Conservation (phyloP, 2,113 vertebrate genomes). For the Misgurnus mizolepis region DNA sequence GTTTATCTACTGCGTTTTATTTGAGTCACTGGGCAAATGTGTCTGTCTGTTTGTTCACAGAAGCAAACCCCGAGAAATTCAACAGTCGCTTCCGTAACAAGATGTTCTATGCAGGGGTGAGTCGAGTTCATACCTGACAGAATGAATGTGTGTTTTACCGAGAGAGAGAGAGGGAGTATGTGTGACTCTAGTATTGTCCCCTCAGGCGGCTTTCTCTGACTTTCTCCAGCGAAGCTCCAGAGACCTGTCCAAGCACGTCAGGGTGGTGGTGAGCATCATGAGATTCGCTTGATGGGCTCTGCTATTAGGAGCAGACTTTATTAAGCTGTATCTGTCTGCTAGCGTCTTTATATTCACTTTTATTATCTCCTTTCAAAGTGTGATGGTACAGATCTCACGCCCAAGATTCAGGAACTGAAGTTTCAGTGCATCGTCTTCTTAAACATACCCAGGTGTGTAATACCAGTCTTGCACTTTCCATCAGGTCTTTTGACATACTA, state of each 20-base stretch:
- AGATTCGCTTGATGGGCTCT: not conserved
- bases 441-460: constrained; percentile 94
- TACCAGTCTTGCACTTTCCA: not conserved
- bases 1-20: not conserved
- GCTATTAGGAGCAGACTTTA: constrained; percentile 25
- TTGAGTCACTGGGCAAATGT: not conserved
- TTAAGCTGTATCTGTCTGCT: not conserved
- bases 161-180: constrained; percentile 3
- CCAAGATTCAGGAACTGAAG: constrained; percentile 97
- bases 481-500: too few species aligned
- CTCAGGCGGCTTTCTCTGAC: constrained; percentile 95
- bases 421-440: constrained; percentile 98
- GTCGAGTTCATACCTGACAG: constrained; percentile 22
- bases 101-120: constrained; percentile 87
- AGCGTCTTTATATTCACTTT: not conserved
- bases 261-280: constrained; percentile 86
- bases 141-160: not conserved
- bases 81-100: constrained; percentile 93
- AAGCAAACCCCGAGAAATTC: constrained; percentile 92
- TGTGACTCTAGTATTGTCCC: constrained; percentile 55
- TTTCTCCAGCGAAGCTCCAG: constrained; percentile 96
- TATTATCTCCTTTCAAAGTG: constrained; percentile 75
- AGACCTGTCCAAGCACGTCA: constrained; percentile 96
- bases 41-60: constrained; percentile 65
- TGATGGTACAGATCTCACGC: constrained; percentile 90